These are phyloP conservation scores for Drosophila teissieri DNA, from an alignment of 1,140 invertebrate genomes.

Conservation along the genomic window DNA sequence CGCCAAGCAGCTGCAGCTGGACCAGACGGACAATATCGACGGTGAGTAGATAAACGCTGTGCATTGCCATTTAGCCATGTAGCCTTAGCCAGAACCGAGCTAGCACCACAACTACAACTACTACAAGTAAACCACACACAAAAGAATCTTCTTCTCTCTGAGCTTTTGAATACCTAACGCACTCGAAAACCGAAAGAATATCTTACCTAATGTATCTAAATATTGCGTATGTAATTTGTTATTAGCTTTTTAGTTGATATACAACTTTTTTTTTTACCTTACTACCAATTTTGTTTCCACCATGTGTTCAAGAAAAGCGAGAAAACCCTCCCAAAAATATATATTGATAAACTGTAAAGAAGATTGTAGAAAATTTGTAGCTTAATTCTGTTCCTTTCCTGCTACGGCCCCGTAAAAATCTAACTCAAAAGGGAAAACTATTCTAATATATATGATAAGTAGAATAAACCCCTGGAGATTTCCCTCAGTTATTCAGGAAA, in stretches of 20 bases:
- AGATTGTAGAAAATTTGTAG: conserved; percentile 44
- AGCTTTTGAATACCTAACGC: conserved; percentile 53
- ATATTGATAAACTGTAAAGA: conserved; percentile 36
- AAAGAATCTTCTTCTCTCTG: conserved; percentile 58
- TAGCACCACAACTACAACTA: conserved; percentile 53
- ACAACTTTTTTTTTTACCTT: conserved; percentile 47
- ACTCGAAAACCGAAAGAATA: conserved; percentile 45
- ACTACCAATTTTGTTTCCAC: conserved; percentile 40
- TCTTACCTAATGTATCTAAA: conserved; percentile 33
- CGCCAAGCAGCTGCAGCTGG: conserved; percentile 76
- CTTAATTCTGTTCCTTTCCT: conserved; percentile 42
- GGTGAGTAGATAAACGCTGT: conserved; percentile 65
- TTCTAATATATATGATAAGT: conserved; percentile 40
- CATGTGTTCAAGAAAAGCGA: conserved; percentile 41
- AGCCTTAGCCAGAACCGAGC: conserved; percentile 51
- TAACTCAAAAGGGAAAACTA: conserved; percentile 42
- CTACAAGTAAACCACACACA: conserved; percentile 40
- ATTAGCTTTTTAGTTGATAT: conserved; percentile 53
- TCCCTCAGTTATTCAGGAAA: not conserved
- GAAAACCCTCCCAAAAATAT: conserved; percentile 19
- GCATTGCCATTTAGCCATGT: conserved; percentile 41
- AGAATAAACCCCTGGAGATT: conserved; percentile 23
- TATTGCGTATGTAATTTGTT: conserved; percentile 58
- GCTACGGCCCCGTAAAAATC: conserved; percentile 18
- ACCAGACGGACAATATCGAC: conserved; percentile 84